Evolutionary conservation across 2,888 invertebrate genomes (phyloP), one percentile per base, ranked within the genome.

Genomic region (Hirtodrosophila confusa): DNA sequence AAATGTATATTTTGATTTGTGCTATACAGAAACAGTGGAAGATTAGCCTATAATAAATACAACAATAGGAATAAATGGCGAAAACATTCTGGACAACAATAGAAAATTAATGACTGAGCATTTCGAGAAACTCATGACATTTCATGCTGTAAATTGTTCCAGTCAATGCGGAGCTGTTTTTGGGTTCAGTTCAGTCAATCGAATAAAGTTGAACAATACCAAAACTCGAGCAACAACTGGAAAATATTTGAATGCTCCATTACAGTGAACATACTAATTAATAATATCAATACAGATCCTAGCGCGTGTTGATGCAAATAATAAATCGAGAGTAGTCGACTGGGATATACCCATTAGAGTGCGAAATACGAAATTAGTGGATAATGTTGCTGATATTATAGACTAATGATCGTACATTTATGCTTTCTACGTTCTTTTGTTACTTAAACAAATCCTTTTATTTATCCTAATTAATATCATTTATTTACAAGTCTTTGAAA

Each of bases 241-340:
- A 71, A 62, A 67, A 72, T 71, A 71, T 74, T 76, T 74, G 67
- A 48, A 17, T 43, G 39, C 33, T 41, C 44, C 41, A 74, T 74
- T 76, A 71, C 47, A 55, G 51, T 31, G 31, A 43, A 11, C 27
- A 17, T 45, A 43, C 72, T 76, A 74, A 74, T 76, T 71, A n/a
- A 23, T 43, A 54, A 56, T 37, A 53, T 56, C 53, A 67, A 76
- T 54, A 70, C 8, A 36, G 41, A 47, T 33, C 31, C 3, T 8
- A 23, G 51, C 65, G 65, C 65, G 75, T 68, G 69, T 50, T 24
- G 41, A 55, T 51, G 17, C 3, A 48, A 41, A 24, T 29, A 12
- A 9, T 8, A 35, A 47, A 37, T 12, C 3, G 11, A 10, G 9
- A 11, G 1, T 37, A 23, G 27, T 12, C 10, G 24, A 29, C 31